These are phyloP conservation scores for Catagonus wagneri DNA, from an alignment of 2,113 vertebrate genomes.

Conservation along the genomic window DNA sequence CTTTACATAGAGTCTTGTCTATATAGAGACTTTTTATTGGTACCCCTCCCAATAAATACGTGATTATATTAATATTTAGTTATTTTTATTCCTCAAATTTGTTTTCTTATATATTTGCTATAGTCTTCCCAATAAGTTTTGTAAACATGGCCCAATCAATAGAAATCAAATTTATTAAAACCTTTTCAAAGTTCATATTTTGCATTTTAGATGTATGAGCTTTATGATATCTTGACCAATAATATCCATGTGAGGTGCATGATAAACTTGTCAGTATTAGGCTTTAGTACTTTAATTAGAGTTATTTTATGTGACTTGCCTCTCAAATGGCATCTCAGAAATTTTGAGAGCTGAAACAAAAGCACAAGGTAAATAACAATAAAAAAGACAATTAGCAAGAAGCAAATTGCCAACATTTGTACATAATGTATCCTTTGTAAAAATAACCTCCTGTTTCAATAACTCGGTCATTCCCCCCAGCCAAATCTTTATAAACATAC, in stretches of 20 bases:
- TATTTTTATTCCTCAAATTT: neutral
- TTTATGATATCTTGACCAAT: neutral
- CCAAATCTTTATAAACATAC: neutral
- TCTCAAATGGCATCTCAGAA: neutral
- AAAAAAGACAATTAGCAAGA: slow-evolving; percentile 2
- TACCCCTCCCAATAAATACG: slow-evolving; percentile 43
- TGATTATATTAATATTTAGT: neutral
- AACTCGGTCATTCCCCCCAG: neutral
- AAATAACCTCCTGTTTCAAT: neutral
- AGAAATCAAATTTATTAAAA: slow-evolving; percentile 48
- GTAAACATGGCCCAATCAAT: slow-evolving; percentile 29
- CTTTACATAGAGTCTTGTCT: neutral
- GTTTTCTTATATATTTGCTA: neutral
- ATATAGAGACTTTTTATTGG: neutral
- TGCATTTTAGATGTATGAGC: neutral
- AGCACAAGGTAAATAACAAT: slow-evolving; percentile 33
- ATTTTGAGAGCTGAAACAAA: neutral
- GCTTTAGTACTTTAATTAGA: neutral
- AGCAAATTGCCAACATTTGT: slow-evolving; percentile 14
- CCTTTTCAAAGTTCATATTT: neutral
- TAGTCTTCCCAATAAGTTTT: slow-evolving; percentile 62
- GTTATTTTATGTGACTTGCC: neutral
- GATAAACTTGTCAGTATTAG: neutral
- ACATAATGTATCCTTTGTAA: neutral
- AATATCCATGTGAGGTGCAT: neutral